Evolutionary conservation across 2,797 vertebrate genomes (phyloP), one percentile per base, ranked within the genome.

Genomic region (Eidolon dupreanum): DNA sequence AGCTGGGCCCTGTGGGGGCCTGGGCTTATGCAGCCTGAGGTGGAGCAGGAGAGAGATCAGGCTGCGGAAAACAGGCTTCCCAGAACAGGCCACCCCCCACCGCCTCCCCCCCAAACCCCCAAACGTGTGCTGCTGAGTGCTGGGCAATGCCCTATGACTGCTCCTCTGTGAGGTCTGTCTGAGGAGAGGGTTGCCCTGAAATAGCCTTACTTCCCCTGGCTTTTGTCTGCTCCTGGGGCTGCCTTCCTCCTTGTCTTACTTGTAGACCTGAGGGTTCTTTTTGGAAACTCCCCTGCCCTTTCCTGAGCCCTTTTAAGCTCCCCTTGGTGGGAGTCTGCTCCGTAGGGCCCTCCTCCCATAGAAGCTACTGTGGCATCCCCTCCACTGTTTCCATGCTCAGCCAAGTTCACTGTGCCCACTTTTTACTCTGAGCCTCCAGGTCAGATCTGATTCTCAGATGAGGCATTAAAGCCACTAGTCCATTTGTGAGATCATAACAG

Each of bases 131-230:
- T 20, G 26, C 71, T 22, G 53, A 59, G 78, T 5, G 12, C 22
- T 26, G 31, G 68, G 2, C 17, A 8, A 16, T 1, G 7, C 41
- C 8, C 38, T 19, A 0, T 8, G 2, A 33, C 65, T 43, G 3
- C 75, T 87, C 13, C 4, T 63, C 75, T 16, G 10, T 1, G 22
- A 31, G 49, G 26, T 33, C 66, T 55, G 38, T 59, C 13, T 24
- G 31, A 85, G 73, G 20, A 11, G 15, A 13, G 33, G 2, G 22
- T 59, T 26, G 38, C 68, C 61, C 31, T 15, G 15, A 57, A 53
- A 36, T 1, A 5, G 16, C 55, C 73, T 41, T 53, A 33, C 36
- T 17, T 59, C 78, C 93, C 22, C 13, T 85, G 57, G 36, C 22
- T 49, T 57, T n/a, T 0, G 6, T 63, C 38, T 51, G 49, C 16